Percentiles rank a stretch among this genome's conserved stretches.
These are phyloP conservation scores for Cabera pusaria DNA, from an alignment of 2,888 invertebrate species.

Conservation along the genomic window DNA sequence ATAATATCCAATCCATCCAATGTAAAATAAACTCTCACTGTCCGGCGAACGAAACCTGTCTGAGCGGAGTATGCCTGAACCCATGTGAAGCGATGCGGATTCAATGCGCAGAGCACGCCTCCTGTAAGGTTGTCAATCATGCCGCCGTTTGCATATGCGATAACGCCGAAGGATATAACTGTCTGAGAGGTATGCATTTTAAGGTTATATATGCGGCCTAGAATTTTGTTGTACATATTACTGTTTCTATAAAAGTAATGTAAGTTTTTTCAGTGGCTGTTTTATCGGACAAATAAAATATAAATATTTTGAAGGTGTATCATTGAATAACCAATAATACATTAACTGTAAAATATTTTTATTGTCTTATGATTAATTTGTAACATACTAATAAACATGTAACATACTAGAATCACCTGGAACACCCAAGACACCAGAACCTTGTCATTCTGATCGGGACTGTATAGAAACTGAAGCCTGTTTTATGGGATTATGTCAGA, in stretches of 20 bases:
- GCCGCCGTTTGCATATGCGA: conserved; percentile 85
- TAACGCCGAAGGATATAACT: conserved; percentile 83
- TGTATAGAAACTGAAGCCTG: conserved; percentile 93
- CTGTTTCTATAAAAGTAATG: too few species aligned
- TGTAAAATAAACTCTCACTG: conserved; percentile 87
- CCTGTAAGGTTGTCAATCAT: conserved; percentile 85
- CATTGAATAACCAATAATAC: conserved; percentile 41
- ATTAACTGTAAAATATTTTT: conserved; percentile 41
- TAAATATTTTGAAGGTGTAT: conserved; percentile 13
- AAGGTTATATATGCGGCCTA: too few species aligned
- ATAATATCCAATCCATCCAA: conserved; percentile 55
- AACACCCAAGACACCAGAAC: conserved; percentile 88
- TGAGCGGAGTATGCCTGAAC: conserved; percentile 85
- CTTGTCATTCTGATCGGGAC: conserved; percentile 92
- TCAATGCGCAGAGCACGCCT: conserved; percentile 84
- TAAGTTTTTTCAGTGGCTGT: conserved; percentile 39
- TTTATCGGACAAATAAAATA: conserved; percentile 75
- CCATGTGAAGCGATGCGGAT: conserved; percentile 79
- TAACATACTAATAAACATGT: conserved; percentile 70
- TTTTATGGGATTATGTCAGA: conserved; percentile 91
- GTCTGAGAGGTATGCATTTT: conserved; percentile 84
- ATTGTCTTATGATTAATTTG: conserved; percentile 36
- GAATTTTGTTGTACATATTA: too few species aligned
- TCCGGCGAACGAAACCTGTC: conserved; percentile 84
- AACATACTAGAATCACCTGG: conserved; percentile 87